These are phyloP conservation scores for Cyrtodaria siliqua DNA, from an alignment of 2,888 invertebrate species.

Conservation along the genomic window DNA sequence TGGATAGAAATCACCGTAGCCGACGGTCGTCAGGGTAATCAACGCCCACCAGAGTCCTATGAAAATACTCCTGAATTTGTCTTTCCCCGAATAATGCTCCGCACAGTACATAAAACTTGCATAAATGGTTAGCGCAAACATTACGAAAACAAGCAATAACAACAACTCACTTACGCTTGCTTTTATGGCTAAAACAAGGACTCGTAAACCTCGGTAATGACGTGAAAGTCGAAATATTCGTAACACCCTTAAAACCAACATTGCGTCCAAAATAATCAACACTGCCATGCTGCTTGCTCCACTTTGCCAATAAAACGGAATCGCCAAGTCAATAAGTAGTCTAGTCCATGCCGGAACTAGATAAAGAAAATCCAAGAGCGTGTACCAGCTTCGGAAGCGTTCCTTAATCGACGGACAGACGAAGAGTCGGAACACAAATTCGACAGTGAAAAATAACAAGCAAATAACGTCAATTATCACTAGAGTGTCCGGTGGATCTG, in stretches of 20 bases:
- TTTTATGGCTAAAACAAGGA: slow-evolving; percentile 67
- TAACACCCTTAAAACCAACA: slow-evolving; percentile 69
- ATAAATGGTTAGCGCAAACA: slow-evolving; percentile 66
- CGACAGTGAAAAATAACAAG: slow-evolving; percentile 68
- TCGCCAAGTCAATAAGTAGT: slow-evolving; percentile 53
- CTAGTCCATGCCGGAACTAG: slow-evolving; percentile 67
- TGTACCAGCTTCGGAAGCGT: slow-evolving; percentile 58
- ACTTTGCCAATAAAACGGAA: slow-evolving; percentile 57
- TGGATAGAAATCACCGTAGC: slow-evolving; percentile 81
- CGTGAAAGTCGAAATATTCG: slow-evolving; percentile 68
- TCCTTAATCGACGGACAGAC: slow-evolving; percentile 61
- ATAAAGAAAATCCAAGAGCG: slow-evolving; percentile 67
- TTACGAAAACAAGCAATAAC: slow-evolving; percentile 66
- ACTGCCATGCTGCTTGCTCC: slow-evolving; percentile 30
- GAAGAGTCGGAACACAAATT: slow-evolving; percentile 65
- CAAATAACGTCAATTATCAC: slow-evolving; percentile 62
- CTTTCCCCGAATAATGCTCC: slow-evolving; percentile 51
- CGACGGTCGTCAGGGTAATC: slow-evolving; percentile 78
- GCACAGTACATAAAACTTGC: slow-evolving; percentile 69
- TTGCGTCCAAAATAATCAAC: slow-evolving; percentile 58
- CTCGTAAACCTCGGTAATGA: slow-evolving; percentile 68
- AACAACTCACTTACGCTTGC: slow-evolving; percentile 69
- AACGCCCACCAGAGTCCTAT: slow-evolving; percentile 72
- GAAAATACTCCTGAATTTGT: slow-evolving; percentile 59
- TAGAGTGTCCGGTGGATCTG: slow-evolving; percentile 63